Conservation (phyloP, 2,888 invertebrate genomes). For the Seira ritae region DNA sequence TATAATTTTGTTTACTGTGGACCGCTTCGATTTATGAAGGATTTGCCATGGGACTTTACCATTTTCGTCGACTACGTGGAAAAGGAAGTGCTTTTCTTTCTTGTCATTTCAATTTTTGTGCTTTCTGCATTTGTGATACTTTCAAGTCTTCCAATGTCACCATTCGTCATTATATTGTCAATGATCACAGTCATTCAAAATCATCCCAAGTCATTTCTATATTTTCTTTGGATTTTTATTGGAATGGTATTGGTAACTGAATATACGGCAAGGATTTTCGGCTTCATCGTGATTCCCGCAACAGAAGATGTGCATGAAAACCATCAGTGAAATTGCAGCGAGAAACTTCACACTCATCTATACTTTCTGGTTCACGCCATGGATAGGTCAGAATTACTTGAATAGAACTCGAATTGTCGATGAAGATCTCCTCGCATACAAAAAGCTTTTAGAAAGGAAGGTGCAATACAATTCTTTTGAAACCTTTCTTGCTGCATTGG, state of each 20-base stretch:
- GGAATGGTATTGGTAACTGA: no score
- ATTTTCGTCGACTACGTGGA: not conserved
- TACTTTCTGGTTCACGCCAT: not conserved
- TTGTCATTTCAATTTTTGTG: not conserved
- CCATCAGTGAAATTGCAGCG: no score
- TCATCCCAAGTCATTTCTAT: no score
- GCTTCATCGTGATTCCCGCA: no score
- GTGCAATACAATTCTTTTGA: no score
- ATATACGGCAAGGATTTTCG: no score
- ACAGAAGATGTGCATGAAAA: not conserved
- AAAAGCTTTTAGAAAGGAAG: not conserved
- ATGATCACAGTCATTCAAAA: no score
- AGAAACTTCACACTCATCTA: not conserved
- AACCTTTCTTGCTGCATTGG: no score
- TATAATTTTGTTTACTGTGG: constrained; percentile 10
- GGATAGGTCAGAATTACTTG: not conserved
- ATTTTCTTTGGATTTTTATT: no score
- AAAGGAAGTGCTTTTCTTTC: not conserved
- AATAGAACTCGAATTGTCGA: not conserved
- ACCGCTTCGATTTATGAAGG: not conserved
- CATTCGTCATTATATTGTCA: no score
- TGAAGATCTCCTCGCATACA: not conserved
- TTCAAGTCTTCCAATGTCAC: no score
- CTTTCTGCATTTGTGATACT: no score
- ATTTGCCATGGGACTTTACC: not conserved